phyloP scores from a whole-genome alignment of 2,888 invertebrate genomes.

The Xestoiulus laeticollis region DNA sequence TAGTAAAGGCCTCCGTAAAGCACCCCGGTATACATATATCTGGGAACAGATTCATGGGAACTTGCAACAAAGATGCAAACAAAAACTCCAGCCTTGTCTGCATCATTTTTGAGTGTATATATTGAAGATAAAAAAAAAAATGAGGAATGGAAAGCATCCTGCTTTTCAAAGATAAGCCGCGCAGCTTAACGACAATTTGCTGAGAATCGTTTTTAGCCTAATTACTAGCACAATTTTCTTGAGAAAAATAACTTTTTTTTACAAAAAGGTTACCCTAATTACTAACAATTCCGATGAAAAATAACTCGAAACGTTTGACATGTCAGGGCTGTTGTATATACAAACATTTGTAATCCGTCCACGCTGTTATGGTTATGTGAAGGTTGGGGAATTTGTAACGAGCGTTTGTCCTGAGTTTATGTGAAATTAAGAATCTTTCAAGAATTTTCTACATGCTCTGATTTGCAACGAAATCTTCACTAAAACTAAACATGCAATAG shows the following conservation, averaged over 20 bases:
- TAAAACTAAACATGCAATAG: no score
- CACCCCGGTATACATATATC: not conserved
- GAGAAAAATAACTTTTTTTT: conserved; percentile 31
- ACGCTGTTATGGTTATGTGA: not conserved
- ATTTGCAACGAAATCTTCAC: no score
- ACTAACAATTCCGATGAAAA: not conserved
- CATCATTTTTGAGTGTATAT: not conserved
- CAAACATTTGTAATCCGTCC: not conserved
- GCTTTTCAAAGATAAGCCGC: conserved; percentile 29
- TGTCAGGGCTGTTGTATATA: not conserved
- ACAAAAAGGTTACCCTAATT: not conserved
- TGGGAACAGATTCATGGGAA: conserved; percentile 22
- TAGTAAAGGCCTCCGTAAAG: not conserved
- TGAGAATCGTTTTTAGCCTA: not conserved
- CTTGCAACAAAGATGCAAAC: not conserved
- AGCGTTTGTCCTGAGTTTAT: not conserved
- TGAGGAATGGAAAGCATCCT: not conserved
- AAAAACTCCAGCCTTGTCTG: not conserved
- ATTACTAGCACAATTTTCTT: not conserved
- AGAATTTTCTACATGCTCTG: no score
- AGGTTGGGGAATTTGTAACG: not conserved
- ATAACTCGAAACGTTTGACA: not conserved
- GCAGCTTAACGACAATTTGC: not conserved
- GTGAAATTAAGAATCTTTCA: no score
- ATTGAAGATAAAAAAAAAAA: not conserved